phyloP scores from a whole-genome alignment of 1,140 invertebrate species.

The Sycobia sp. region DNA sequence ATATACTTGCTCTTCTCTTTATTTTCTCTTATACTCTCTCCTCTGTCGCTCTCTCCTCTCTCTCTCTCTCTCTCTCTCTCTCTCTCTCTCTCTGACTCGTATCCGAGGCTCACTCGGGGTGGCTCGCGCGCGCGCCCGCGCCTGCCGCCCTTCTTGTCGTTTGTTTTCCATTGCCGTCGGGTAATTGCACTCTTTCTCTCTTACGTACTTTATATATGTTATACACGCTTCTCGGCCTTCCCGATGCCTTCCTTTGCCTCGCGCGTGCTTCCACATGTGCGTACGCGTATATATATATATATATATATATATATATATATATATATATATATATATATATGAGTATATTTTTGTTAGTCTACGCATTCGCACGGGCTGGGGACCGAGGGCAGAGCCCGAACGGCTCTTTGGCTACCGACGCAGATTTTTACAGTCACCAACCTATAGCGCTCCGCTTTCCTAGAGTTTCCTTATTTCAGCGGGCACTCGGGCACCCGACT shows the following conservation, averaged over 20 bases:
- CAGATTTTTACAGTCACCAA: slow-evolving; percentile 13
- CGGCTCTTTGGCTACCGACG: slow-evolving; percentile 1
- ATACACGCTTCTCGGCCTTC: no score
- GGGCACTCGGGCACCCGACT: background rate
- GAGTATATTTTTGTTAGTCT: slow-evolving; percentile 18
- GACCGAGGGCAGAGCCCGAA: no score
- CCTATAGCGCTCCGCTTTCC: background rate
- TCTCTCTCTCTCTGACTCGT: slow-evolving; percentile 22
- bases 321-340: no score
- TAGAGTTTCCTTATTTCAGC: slow-evolving; percentile 1
- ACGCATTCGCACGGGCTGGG: background rate
- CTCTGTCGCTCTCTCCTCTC: slow-evolving; percentile 6
- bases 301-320: no score
- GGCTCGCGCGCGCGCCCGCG: slow-evolving; percentile 8
- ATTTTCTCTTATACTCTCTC: slow-evolving; percentile 1
- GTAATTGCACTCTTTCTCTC: slow-evolving; percentile 57
- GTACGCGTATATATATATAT: background rate
- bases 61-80: background rate
- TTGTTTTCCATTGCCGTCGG: slow-evolving; percentile 54
- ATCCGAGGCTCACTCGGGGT: slow-evolving; percentile 1
- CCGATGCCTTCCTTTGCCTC: slow-evolving; percentile 41
- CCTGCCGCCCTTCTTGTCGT: slow-evolving; percentile 43
- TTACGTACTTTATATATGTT: no score
- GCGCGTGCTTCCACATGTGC: slow-evolving; percentile 20
- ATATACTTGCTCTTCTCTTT: slow-evolving; percentile 18